Evolutionary conservation across 2,113 vertebrate genomes (phyloP), one percentile per base, ranked within the genome.

Genomic region (Lampris incognitus): DNA sequence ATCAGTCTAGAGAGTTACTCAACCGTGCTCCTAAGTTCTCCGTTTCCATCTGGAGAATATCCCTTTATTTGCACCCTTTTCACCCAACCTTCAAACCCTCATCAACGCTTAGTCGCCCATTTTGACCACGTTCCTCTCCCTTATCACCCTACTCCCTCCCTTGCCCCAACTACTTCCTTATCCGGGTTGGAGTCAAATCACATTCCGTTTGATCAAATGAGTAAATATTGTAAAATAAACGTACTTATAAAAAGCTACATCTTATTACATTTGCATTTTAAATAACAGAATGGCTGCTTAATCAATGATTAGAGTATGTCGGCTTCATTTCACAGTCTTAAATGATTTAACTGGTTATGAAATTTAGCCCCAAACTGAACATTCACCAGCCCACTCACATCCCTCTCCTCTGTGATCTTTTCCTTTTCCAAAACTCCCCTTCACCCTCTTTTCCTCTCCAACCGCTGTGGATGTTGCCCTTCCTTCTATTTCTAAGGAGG

Each of bases 1-100:
- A 83, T 78, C 78, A 54, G 79, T 79, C 44, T 44, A 69, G 77
- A 69, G 77, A 83, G 74, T 71, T 74, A 86, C 83, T 87, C 83
- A 87, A 76, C 52, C 42, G 6, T 73, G 76, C 52, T 72, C 76
- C 63, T 68, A 58, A 49, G 77, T 70, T 66, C 64, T 49, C 67
- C 69, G 58, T 37, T 50, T 62, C 39, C n/a, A 46, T 41, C n/a
- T 40, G 9, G 42, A 66, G 57, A n/a, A 44, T 5, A 41, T 41
- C 54, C 38, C 8, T 61, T 41, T 71, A 40, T 9, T 44, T 74
- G 6, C 62, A 66, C 10, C 24, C 36, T 66, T 41, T 52, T 3
- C 38, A 58, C 46, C 70, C 55, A 44, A 58, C 65, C n/a, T 39
- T 48, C 49, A 37, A n/a, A 68, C 36, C 77, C 60, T 58, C 37